phyloP scores from a whole-genome alignment of 2,797 vertebrate genomes.

The Ibycter americanus region DNA sequence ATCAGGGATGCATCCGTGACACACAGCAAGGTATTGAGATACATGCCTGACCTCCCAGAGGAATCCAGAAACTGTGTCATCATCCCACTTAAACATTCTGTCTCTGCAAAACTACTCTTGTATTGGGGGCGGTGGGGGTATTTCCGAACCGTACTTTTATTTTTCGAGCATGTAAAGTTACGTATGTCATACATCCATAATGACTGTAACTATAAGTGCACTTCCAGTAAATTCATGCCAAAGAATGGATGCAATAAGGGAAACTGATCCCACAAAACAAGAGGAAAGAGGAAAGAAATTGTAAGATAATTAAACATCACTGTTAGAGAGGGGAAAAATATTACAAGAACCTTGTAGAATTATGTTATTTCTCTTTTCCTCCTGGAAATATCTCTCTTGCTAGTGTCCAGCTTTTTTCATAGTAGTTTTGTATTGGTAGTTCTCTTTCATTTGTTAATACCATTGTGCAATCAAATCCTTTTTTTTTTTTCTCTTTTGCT shows the following conservation, averaged over 20 bases:
- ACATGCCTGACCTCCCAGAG: not conserved
- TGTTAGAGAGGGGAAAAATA: not conserved
- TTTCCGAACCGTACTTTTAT: not conserved
- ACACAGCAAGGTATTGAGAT: not conserved
- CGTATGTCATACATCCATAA: not conserved
- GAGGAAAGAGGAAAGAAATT: not conserved
- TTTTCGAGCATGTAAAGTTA: not conserved
- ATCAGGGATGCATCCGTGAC: not conserved
- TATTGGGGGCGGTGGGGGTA: not conserved
- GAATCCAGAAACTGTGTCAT: not conserved
- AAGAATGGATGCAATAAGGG: not conserved
- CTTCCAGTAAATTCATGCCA: not conserved
- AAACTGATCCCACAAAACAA: not conserved
- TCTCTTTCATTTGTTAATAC: not conserved
- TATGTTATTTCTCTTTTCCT: not conserved
- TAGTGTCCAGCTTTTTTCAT: not conserved
- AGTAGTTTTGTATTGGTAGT: not conserved
- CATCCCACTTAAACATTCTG: not conserved
- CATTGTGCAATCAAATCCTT: not conserved
- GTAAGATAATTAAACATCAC: not conserved
- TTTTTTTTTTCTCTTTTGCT: not conserved
- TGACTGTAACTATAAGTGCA: not conserved
- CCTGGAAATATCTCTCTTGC: not conserved
- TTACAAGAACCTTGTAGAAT: not conserved
- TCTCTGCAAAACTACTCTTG: not conserved